phyloP scores from a whole-genome alignment of 1,140 invertebrate species.

The Drosophila nigromelanica region DNA sequence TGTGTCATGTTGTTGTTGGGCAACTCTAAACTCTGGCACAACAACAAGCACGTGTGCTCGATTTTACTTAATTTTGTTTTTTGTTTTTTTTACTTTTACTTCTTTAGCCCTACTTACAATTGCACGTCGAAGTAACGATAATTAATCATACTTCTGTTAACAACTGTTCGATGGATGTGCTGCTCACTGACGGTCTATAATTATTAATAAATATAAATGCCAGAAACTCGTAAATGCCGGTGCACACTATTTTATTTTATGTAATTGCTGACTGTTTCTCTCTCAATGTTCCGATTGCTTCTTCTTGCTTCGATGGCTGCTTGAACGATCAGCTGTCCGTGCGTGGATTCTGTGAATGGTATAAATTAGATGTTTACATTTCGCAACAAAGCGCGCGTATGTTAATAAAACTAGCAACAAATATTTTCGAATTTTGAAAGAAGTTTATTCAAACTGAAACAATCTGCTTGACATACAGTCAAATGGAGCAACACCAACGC shows the following conservation, averaged over 20 bases:
- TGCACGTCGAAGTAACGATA: constrained; percentile 83
- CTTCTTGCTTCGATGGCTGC: not conserved
- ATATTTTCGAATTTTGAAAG: constrained; percentile 16
- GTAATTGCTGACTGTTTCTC: constrained; percentile 45
- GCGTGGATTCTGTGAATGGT: constrained; percentile 23
- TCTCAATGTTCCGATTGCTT: constrained; percentile 10
- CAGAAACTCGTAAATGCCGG: constrained; percentile 44
- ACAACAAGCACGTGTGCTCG: constrained; percentile 45
- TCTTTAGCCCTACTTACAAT: constrained; percentile 75
- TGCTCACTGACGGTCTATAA: not conserved
- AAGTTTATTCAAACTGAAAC: constrained; percentile 15
- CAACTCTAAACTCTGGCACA: not conserved
- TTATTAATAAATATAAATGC: not conserved
- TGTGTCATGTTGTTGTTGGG: no score
- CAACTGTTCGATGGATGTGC: not conserved
- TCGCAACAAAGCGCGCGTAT: constrained; percentile 44
- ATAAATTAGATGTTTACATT: constrained; percentile 22
- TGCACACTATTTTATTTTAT: constrained; percentile 43
- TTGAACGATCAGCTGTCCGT: constrained; percentile 15
- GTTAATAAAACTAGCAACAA: constrained; percentile 23
- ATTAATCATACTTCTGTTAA: constrained; percentile 66
- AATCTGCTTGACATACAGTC: not conserved
- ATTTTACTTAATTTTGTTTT: not conserved
- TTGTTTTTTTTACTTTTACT: not conserved
- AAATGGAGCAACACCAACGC: constrained; percentile 45